These are phyloP conservation scores for Cabera pusaria DNA, from an alignment of 2,888 invertebrate genomes.

Conservation along the genomic window DNA sequence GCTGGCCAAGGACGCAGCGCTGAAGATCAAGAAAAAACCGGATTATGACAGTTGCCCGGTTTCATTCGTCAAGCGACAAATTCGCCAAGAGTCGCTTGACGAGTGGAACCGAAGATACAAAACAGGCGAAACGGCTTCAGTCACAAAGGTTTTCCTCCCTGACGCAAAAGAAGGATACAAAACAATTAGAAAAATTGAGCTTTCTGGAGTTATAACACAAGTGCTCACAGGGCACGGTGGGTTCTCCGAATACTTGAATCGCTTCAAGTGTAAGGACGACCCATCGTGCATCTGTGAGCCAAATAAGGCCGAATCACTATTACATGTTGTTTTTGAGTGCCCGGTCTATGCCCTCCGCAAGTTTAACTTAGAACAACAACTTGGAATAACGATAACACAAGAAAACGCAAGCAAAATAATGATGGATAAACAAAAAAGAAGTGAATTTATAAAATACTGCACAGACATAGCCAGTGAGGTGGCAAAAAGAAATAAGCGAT, in stretches of 20 bases:
- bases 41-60: conserved; percentile 1
- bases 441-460: too few species aligned
- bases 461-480: too few species aligned
- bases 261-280: too few species aligned
- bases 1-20: too few species aligned
- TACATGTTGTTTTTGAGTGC: too few species aligned
- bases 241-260: too few species aligned
- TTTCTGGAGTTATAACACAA: conserved; percentile 10
- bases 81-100: neutral
- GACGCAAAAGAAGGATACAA: neutral
- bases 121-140: neutral
- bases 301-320: conserved; percentile 3
- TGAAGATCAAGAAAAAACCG: neutral
- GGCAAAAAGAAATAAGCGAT: too few species aligned
- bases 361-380: too few species aligned
- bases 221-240: conserved; percentile 8
- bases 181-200: conserved; percentile 7
- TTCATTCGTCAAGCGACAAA: conserved; percentile 3
- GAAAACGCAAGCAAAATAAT: too few species aligned
- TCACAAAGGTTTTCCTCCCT: conserved; percentile 9
- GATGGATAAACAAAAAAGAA: too few species aligned
- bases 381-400: too few species aligned
- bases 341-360: too few species aligned
- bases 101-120: neutral
- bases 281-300: neutral